Conservation (phyloP, 2,797 vertebrate species). For the Tinamus major region DNA sequence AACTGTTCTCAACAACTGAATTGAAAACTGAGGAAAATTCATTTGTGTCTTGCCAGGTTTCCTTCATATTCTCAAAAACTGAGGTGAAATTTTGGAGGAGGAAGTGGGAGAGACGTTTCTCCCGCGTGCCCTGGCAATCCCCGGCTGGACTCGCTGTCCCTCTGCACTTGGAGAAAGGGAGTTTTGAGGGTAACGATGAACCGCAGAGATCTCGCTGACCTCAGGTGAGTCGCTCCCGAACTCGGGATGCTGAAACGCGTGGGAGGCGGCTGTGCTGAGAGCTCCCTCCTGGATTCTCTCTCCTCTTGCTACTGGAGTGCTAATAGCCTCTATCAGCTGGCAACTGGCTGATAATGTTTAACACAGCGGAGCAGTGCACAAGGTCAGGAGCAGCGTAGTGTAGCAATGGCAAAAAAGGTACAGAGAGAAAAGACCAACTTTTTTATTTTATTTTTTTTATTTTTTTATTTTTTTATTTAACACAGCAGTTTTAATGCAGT, state of each 20-base stretch:
- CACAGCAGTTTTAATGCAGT: not conserved
- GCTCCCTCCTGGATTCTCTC: not conserved
- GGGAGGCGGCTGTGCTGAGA: not conserved
- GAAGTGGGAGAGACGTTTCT: too few species aligned
- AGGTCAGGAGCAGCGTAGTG: not conserved
- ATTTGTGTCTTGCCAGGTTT: not conserved
- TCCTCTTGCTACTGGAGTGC: not conserved
- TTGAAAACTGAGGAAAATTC: slow-evolving; percentile 18
- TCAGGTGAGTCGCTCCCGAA: not conserved
- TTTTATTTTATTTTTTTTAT: not conserved
- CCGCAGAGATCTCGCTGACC: not conserved
- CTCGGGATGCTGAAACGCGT: not conserved
- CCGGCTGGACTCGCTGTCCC: fast-evolving
- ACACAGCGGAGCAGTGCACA: not conserved
- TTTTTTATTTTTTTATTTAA: too few species aligned
- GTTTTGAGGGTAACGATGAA: not conserved
- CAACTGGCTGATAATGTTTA: not conserved
- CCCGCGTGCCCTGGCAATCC: not conserved
- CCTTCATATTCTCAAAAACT: not conserved
- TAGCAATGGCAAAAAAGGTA: not conserved
- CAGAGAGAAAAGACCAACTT: not conserved
- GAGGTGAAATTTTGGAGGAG: not conserved
- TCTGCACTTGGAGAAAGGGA: not conserved
- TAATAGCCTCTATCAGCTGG: slow-evolving; percentile 18
- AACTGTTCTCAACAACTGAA: not conserved